These are phyloP conservation scores for Phortica magna DNA, from an alignment of 2,888 invertebrate species.

Conservation along the genomic window DNA sequence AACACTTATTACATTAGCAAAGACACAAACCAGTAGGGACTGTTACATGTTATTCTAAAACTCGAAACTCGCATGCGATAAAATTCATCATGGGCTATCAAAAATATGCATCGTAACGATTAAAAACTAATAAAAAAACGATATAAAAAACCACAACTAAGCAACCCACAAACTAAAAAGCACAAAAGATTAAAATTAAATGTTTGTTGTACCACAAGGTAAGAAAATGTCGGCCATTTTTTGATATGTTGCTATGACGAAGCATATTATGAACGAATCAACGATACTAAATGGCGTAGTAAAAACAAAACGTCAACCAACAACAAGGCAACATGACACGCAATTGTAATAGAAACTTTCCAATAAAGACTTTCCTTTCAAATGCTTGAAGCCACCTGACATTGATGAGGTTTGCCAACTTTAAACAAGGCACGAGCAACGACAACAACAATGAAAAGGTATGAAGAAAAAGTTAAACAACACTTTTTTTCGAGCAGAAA, in stretches of 20 bases:
- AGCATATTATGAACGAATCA: constrained; percentile 1
- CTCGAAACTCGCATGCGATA: neutral
- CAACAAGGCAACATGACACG: neutral
- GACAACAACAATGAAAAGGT: neutral
- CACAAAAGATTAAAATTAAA: too few relatives aligned
- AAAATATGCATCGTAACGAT: neutral
- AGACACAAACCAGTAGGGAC: constrained; percentile 22
- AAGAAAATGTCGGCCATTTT: too few relatives aligned
- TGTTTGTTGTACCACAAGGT: too few relatives aligned
- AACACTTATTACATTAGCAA: neutral
- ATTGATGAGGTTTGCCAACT: neutral
- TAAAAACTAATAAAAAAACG: neutral
- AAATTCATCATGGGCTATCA: neutral
- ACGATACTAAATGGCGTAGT: neutral
- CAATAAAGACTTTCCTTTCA: neutral
- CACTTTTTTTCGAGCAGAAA: neutral
- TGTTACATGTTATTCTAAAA: neutral
- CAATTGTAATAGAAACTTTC: neutral
- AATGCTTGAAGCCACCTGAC: neutral
- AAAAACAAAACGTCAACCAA: neutral
- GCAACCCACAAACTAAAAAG: too few relatives aligned
- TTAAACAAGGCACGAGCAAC: neutral
- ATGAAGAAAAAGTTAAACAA: too few relatives aligned
- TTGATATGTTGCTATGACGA: neutral
- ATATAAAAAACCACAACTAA: too few relatives aligned